phyloP scores from a whole-genome alignment of 2,888 invertebrate species.

The Epinotia ramella region DNA sequence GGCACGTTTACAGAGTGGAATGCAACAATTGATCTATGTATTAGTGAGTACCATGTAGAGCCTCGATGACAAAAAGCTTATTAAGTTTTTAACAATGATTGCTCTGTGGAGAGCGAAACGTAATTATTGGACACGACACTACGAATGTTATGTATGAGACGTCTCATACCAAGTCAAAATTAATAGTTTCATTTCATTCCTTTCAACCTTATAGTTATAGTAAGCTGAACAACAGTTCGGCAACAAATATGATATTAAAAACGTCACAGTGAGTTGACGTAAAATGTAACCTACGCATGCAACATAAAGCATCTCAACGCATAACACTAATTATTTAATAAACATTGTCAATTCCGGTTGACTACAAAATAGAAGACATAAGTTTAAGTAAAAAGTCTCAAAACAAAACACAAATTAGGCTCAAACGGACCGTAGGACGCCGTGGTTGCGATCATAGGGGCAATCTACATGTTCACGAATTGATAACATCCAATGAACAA shows the following conservation, averaged over 20 bases:
- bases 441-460: slow-evolving; percentile 62
- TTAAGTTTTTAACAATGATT: slow-evolving; percentile 46
- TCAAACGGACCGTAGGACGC: slow-evolving; percentile 29
- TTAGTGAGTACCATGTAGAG: slow-evolving; percentile 42
- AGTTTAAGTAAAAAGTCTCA: background rate
- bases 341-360: too few species aligned
- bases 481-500: slow-evolving; percentile 81
- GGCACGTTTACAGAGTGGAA: slow-evolving; percentile 47
- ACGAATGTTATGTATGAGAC: slow-evolving; percentile 34
- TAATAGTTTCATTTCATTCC: background rate
- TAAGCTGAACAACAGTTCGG: background rate
- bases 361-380: background rate
- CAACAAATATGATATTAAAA: background rate
- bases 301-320: background rate
- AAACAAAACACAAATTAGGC: slow-evolving; percentile 32
- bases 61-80: slow-evolving; percentile 45
- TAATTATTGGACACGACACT: slow-evolving; percentile 37
- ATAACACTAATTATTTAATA: too few species aligned
- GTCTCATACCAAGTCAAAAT: slow-evolving; percentile 4
- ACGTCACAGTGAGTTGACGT: background rate
- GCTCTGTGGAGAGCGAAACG: slow-evolving; percentile 41
- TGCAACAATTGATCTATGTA: slow-evolving; percentile 47
- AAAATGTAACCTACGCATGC: background rate
- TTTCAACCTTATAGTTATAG: background rate
- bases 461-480: slow-evolving; percentile 73